phyloP scores from a whole-genome alignment of 2,888 invertebrate genomes.

The Myopa testacea region DNA sequence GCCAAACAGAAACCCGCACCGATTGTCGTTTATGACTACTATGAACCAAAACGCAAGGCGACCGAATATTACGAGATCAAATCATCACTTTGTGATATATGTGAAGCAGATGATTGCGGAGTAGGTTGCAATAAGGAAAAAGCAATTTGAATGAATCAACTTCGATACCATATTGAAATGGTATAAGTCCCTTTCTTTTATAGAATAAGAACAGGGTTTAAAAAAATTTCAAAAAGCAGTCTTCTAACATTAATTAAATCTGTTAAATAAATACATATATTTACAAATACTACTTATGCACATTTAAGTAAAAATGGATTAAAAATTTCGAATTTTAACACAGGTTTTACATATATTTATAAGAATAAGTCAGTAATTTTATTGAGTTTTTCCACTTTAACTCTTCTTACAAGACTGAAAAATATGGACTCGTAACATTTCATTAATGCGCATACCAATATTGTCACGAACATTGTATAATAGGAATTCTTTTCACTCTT shows the following conservation, averaged over 20 bases:
- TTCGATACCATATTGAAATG: background rate
- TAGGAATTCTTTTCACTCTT: no score
- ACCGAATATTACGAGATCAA: conserved; percentile 63
- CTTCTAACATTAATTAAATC: no score
- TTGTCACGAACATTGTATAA: no score
- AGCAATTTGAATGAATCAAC: background rate
- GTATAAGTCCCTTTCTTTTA: background rate
- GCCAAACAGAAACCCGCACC: conserved; percentile 88
- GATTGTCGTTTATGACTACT: conserved; percentile 89
- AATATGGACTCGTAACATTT: no score
- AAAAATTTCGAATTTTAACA: background rate
- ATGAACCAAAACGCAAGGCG: conserved; percentile 76
- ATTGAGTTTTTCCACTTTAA: background rate
- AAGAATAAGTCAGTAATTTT: no score
- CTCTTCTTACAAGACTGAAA: no score
- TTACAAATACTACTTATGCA: background rate
- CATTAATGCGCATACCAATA: no score
- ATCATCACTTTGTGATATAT: conserved; percentile 85
- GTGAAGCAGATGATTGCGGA: conserved; percentile 75
- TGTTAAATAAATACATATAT: background rate
- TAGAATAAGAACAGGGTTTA: background rate
- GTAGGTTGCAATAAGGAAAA: conserved; percentile 55
- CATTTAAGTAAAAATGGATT: background rate
- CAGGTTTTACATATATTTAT: background rate
- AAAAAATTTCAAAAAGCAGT: no score